Evolutionary conservation across 2,797 vertebrate genomes (phyloP), one percentile per base, ranked within the genome.

Genomic region (Pagetopsis macropterus): DNA sequence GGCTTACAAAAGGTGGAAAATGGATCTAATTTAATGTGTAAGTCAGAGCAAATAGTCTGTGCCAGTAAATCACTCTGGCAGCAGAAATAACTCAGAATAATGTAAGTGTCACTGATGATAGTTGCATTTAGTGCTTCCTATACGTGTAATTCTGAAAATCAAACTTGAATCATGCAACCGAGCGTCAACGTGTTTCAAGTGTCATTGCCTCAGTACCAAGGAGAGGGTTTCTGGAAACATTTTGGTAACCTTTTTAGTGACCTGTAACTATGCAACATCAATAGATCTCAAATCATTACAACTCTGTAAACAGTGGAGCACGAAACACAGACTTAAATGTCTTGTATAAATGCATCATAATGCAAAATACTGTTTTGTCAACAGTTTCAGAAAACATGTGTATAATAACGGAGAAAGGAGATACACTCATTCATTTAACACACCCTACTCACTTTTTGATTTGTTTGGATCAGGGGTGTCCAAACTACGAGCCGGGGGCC

Each of bases 1-100:
- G 65, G 69, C 69, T 75, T 70, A 82, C 50, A 61, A 83, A 81
- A 83, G 73, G 84, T 80, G 76, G 72, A 82, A 88, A 90, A 88
- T 82, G 75, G 80, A 91, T 86, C 69, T 77, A 69, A 87, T 83
- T 83, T 74, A 81, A 83, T 72, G 69, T 65, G 65, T 49, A 70
- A 88, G 82, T 81, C 82, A 50, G 65, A 77, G 70, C 74, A 84
- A 85, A 87, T 65, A 82, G 46, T 67, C 67, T 78, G 72, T 74
- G 66, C 59, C 44, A 40, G 65, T 65, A 76, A 89, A 79, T 83
- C 70, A 88, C 67, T 74, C 45, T 64, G 72, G 58, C 76, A 79
- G 54, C 52, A 68, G 65, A 76, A 48, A 77, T 31, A 74, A 68
- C n/a, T 11, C 48, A 60, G 55, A 79, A 82, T 84, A 52, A 78